phyloP scores from a whole-genome alignment of 2,797 vertebrate genomes.

The Pagetopsis macropterus region DNA sequence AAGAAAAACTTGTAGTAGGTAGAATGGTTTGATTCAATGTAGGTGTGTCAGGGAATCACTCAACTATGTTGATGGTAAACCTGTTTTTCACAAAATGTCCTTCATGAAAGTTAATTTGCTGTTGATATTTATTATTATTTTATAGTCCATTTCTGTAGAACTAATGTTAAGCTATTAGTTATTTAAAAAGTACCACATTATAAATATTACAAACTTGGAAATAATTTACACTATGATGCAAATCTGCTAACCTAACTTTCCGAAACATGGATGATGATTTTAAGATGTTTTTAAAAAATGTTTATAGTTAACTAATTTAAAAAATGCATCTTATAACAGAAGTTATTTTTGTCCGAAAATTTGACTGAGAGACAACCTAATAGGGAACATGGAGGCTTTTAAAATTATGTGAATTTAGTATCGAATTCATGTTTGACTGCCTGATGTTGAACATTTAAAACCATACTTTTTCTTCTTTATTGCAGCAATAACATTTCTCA shows the following conservation, averaged over 20 bases:
- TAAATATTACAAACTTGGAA: background rate
- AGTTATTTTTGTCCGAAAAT: background rate
- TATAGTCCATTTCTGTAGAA: background rate
- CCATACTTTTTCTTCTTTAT: no score
- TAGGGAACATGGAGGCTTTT: background rate
- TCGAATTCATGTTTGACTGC: background rate
- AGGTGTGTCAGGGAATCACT: background rate
- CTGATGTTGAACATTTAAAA: background rate
- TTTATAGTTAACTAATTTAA: no score
- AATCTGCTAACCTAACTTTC: background rate
- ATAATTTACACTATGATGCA: background rate
- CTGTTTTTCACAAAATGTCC: constrained; percentile 4
- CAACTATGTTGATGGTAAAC: background rate
- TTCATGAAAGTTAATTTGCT: background rate
- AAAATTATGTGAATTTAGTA: background rate
- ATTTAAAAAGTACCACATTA: background rate
- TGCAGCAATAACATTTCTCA: no score
- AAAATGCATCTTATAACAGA: no score
- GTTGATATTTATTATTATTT: background rate
- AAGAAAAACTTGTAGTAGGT: no score
- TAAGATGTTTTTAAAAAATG: no score
- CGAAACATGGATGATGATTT: no score
- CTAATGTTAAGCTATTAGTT: background rate
- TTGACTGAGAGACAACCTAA: background rate
- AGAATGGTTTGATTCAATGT: background rate